Base-by-base conservation (phyloP, 2,797 vertebrate species). In the Hyperoplus lanceolatus region DNA sequence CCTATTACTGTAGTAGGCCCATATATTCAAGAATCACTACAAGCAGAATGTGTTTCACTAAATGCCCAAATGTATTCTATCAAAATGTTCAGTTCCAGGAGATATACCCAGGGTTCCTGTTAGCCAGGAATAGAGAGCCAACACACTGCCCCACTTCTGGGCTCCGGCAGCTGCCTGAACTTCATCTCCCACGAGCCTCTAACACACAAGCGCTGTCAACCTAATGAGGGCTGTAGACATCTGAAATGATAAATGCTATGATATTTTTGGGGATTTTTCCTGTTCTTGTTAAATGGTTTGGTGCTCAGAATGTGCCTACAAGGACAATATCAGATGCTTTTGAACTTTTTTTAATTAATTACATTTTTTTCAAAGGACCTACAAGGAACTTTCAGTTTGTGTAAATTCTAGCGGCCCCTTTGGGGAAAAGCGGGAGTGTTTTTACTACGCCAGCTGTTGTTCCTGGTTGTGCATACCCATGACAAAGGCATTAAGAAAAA, bases 161-260 rank as follows among this genome's bases (percentile, higher is more conserved):
- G 14, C 73, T 43, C 11, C 66, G 49, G 42, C 16, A 21, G 53
- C 51, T 54, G 16, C 63, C 48, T 71, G 13, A 55, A 49, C 36
- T 59, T 41, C 54, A 46, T 73, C 60, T 64, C 64, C 70, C 75
- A 8, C 43, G 59, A 77, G 73, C 54, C 45, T n/a, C 10, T 48
- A 53, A 36, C 14, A 3, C 43, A 46, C 16, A 45, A 51, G 15
- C 12, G 54, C 53, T 64, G 56, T 38, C 66, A 65, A 46, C 49
- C 42, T 41, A 63, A 46, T 39, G 45, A 48, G 50, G 57, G 18
- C 51, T 45, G 42, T 50, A 38, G 29, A 15, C 51, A 29, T 58
- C 12, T 54, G 51, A 65, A 70, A 77, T 51, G 16, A 15, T 8
- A 51, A 69, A 65, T 55, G n/a, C 38, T 53, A 11, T 75, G 48